Base-by-base conservation (phyloP, 2,797 vertebrate species). In the Neosilurus hyrtlii region DNA sequence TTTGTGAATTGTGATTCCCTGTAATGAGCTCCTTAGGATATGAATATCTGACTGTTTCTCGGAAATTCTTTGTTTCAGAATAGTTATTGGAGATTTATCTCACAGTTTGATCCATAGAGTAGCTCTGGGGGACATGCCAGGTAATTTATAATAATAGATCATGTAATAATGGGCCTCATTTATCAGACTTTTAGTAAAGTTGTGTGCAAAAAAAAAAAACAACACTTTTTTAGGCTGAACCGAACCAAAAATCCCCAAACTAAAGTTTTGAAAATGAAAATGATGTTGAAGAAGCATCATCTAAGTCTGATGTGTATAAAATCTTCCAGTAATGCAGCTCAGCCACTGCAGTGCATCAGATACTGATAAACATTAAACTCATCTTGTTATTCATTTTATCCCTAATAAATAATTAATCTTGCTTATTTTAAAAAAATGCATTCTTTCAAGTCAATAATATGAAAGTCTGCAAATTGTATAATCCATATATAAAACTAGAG, bases 111-210 rank as follows among this genome's bases (percentile, higher is more conserved):
- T 78, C 61, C 76, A 78, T 65, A 78, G 61, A 20, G 74, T 84
- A 59, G 71, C 59, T 84, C 61, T 57, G 56, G 77, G 77, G 77
- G 35, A 80, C 62, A 14, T 57, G 77, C 61, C 68, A 79, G 54
- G 61, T 79, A 73, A 80, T 80, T 84, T 84, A 67, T 84, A 74
- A 65, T 56, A 74, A 74, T 70, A 26, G 24, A 57, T 73, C 30
- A n/a, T n/a, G 51, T 83, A 65, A 49, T 80, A 80, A 84, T 84
- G 68, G 71, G 68, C 49, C 61, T 80, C 76, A 59, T 80, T 66
- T 73, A 80, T 74, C 68, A 79, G 68, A 43, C 9, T 26, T 78
- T 65, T 63, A 20, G 61, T 78, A 78, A 78, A 78, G 76, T 65
- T 78, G 61, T 52, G 4, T 65, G 76, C 52, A 65, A 78, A 43